A percentile compares a stretch with the other conserved stretches of the same genome.
Conservation (phyloP, 2,888 invertebrate genomes). For the Troglohyphantes excavatus region DNA sequence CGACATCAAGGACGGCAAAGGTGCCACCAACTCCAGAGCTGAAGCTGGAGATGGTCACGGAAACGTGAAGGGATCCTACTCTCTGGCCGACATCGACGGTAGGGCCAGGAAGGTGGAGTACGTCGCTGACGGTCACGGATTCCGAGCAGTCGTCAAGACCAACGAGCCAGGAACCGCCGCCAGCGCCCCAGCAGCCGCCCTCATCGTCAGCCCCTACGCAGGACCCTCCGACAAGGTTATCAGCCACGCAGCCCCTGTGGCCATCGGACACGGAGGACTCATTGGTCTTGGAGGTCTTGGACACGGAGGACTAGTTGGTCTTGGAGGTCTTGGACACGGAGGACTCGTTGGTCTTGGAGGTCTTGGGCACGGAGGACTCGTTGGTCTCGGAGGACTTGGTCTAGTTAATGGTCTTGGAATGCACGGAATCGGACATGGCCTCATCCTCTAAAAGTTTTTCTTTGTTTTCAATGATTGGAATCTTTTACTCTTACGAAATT, state of each 20-base stretch:
- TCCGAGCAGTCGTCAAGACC: not conserved
- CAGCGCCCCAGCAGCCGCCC: not conserved
- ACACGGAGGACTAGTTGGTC: not conserved
- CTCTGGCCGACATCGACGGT: not conserved
- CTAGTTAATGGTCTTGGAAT: too few relatives aligned
- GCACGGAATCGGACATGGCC: too few relatives aligned
- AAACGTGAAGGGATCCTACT: not conserved
- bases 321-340: not conserved
- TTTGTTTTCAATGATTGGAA: not conserved
- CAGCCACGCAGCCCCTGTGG: not conserved
- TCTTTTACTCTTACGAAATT: not conserved
- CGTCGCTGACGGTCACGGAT: not conserved
- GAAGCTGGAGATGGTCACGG: not conserved
- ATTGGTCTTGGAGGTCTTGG: not conserved
- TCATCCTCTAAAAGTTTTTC: not conserved
- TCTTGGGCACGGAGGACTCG: too few relatives aligned
- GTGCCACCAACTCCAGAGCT: not conserved
- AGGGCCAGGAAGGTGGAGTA: not conserved
- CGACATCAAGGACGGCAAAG: constrained; percentile 5
- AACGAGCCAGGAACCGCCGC: constrained; percentile 1
- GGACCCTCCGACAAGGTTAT: too few relatives aligned
- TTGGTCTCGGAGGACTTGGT: not conserved
- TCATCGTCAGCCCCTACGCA: constrained; percentile 1
- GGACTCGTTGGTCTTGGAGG: not conserved
- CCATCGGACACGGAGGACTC: not conserved